Conservation (phyloP, 2,797 vertebrate genomes). For the Linurgus olivaceus region DNA sequence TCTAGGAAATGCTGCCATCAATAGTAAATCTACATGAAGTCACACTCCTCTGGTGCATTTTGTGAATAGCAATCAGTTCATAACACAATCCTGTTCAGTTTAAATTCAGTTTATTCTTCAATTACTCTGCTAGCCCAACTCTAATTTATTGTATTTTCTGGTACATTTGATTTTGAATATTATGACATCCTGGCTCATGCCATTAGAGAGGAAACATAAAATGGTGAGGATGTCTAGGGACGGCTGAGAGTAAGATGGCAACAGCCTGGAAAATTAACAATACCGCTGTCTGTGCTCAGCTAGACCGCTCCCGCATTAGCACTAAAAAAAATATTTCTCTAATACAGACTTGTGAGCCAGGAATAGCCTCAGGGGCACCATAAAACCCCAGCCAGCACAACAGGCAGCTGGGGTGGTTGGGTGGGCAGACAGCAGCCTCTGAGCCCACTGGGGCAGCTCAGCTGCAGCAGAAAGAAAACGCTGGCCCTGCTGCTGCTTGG, state of each 20-base stretch:
- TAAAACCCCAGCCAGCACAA: background rate
- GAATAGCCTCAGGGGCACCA: background rate
- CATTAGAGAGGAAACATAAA: conserved; percentile 63
- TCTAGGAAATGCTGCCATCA: conserved; percentile 36
- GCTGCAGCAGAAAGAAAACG: background rate
- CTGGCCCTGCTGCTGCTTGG: background rate
- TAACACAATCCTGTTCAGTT: conserved; percentile 28
- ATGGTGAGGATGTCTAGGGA: conserved; percentile 23
- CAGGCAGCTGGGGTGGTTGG: background rate
- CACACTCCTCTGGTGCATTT: conserved; percentile 17
- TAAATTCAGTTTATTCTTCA: conserved; percentile 71
- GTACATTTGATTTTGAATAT: conserved; percentile 70
- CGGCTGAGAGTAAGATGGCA: conserved; percentile 20
- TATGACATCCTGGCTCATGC: conserved; percentile 48
- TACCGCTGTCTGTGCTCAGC: conserved; percentile 1
- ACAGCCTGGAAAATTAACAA: conserved; percentile 64
- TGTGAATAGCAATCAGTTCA: conserved; percentile 56
- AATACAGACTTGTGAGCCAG: background rate
- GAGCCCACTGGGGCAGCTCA: background rate
- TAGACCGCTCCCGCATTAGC: background rate
- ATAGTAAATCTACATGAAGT: conserved; percentile 50
- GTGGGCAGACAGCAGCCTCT: background rate
- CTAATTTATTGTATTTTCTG: conserved; percentile 72
- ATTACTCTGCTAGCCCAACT: conserved; percentile 47
- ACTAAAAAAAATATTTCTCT: conserved; percentile 9